phyloP scores from a whole-genome alignment of 2,888 invertebrate genomes.

The Torymus tubicola region DNA sequence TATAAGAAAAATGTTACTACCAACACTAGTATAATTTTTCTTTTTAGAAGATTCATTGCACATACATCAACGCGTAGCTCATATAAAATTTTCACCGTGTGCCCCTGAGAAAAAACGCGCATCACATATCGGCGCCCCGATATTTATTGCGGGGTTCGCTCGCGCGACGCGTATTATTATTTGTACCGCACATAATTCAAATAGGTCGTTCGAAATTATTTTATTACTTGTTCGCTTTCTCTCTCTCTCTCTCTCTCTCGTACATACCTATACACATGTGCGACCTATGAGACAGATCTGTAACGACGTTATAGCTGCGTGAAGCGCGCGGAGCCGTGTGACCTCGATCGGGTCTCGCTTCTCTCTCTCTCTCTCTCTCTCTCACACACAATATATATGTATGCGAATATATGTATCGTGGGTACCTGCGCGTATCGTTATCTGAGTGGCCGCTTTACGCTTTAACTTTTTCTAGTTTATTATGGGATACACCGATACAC shows the following conservation, averaged over 20 bases:
- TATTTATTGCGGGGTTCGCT: constrained; percentile 73
- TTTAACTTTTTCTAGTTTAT: no score
- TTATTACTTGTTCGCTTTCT: constrained; percentile 32
- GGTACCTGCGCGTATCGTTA: not conserved
- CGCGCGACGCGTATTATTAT: constrained; percentile 70
- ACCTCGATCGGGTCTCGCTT: no score
- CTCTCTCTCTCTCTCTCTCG: constrained; percentile 37
- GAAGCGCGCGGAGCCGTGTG: not conserved
- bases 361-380: no score
- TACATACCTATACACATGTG: no score
- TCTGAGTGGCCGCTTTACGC: not conserved
- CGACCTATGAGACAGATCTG: constrained; percentile 9
- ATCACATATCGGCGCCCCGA: constrained; percentile 34
- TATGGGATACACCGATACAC: no score
- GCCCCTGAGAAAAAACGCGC: not conserved
- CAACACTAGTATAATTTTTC: no score
- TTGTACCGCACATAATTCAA: constrained; percentile 74
- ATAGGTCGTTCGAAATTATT: constrained; percentile 74
- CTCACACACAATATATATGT: no score
- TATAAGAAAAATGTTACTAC: no score
- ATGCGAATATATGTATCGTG: constrained; percentile 9
- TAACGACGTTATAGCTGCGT: constrained; percentile 18
- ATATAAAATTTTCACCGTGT: not conserved
- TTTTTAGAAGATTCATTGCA: no score
- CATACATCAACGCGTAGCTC: no score